phyloP scores from a whole-genome alignment of 2,888 invertebrate species.

The Cremastobaeus sp. region DNA sequence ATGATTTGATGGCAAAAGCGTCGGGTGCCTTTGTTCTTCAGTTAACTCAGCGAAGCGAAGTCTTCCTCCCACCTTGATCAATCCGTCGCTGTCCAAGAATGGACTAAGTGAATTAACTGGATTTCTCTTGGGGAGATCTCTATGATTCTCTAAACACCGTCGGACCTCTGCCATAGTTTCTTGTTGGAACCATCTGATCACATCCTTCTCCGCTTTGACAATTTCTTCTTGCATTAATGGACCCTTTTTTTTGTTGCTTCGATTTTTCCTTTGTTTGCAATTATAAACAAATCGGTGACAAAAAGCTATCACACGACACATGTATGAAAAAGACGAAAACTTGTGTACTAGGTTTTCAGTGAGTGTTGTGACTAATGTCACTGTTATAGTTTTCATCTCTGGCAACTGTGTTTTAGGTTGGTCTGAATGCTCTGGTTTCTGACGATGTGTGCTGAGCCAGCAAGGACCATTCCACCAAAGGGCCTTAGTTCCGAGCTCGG shows the following conservation, averaged over 20 bases:
- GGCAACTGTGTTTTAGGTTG: not conserved
- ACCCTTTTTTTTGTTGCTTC: not conserved
- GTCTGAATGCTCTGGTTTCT: constrained; percentile 7
- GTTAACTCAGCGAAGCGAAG: not conserved
- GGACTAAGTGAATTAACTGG: not conserved
- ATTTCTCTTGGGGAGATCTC: not conserved
- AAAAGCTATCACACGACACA: constrained; percentile 11
- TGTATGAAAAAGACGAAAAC: constrained; percentile 1
- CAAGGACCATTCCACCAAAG: constrained; percentile 55
- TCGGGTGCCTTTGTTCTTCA: constrained; percentile 4
- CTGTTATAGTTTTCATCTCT: constrained; percentile 3
- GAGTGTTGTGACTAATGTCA: not conserved
- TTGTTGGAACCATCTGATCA: not conserved
- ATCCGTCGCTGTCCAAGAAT: constrained; percentile 7
- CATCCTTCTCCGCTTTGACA: not conserved
- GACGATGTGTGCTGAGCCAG: constrained; percentile 31
- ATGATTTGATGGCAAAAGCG: too few relatives aligned
- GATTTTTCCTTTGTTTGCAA: not conserved
- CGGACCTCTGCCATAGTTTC: not conserved
- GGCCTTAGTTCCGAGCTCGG: not conserved
- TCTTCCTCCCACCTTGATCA: constrained; percentile 12
- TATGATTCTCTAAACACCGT: not conserved
- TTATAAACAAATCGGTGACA: constrained; percentile 1
- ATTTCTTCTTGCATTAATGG: not conserved
- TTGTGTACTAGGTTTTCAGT: not conserved